Evolutionary conservation across 2,888 invertebrate genomes (phyloP), one percentile per base, ranked within the genome.

Genomic region (Amitus sp.): DNA sequence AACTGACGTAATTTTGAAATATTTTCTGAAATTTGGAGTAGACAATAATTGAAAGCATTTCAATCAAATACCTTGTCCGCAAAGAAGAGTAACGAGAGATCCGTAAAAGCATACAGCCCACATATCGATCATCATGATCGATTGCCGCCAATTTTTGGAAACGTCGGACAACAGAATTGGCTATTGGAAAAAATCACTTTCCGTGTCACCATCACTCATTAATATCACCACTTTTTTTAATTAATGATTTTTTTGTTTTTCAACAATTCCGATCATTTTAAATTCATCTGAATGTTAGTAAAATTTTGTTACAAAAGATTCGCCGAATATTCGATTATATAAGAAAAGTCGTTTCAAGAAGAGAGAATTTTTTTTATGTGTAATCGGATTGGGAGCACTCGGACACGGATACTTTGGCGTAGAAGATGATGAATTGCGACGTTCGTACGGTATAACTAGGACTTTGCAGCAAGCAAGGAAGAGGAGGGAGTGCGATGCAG

Each of bases 171-270:
- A 23, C 52, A 23, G 42, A 50, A 54, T 49, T 2, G 30, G 47
- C 52, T 59, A 43, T 55, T 19, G 52, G 15, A 61, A 56, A 39
- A 66, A 62, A 62, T 65, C 55, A 63, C 66, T 62, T 56, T 52
- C 47, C 53, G 61, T 62, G 64, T 60, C 76, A 75, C 76, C 67
- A 66, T 68, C 74, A 75, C 75, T 72, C 69, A 71, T 73, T 67
- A 63, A 73, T 60, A 50, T 70, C 64, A 67, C 62, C 70, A 72
- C 69, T 69, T 65, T 67, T 47, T 55, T 34, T 45, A 59, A 63
- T 64, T 43, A 62, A 59, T 55, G 50, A 49, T 59, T 37, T 56
- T n/a, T n/a, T n/a, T n/a, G n/a, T n/a, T n/a, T n/a, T n/a, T n/a
- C n/a, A n/a, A n/a, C n/a, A n/a, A n/a, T n/a, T n/a, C n/a, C n/a